Base-by-base conservation (phyloP, 2,797 vertebrate genomes). In the Poliocrania exsul region DNA sequence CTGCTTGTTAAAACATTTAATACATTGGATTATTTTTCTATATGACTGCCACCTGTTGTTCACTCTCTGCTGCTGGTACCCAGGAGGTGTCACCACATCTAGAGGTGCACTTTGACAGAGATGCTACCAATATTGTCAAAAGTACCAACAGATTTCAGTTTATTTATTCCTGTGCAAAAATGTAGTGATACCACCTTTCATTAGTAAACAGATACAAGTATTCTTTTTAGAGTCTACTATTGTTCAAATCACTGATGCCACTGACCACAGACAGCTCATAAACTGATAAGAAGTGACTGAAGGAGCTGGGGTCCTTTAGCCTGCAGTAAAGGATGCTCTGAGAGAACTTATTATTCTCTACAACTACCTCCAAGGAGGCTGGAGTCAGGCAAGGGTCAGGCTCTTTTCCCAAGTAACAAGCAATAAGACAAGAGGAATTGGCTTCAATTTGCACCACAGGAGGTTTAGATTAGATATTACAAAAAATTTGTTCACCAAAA, bases 241-340 rank as follows among this genome's bases (percentile, higher is more conserved):
- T 31, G 0, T 51, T 71, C 17, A 50, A 70, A 82, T 44, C 16
- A 9, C 10, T 60, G 21, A 7, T 77, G 29, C 8, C 47, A 46
- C 25, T 3, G 1, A 8, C 13, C 1, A 1, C 38, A 29, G 46
- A 31, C 9, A 42, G 8, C 4, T 54, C 13, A 47, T 46, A 70
- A 51, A 82, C 40, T 17, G 4, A 15, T 33, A 16, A n/a, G 16
- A 28, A 49, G 37, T 26, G 7, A 20, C 28, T 60, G 58, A 71
- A 13, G n/a, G n/a, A 72, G 6, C 10, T 24, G 25, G 6, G 11
- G 2, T 1, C 44, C 15, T 61, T 71, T 23, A 28, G 13, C 7
- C 17, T 66, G 24, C 9, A 44, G 60, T 56, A 40, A 33, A 82
- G 17, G 28, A 56, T 11, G n/a, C 15, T 40, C 24, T 2, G 1